A percentile compares a stretch with the other conserved stretches of the same genome.
phyloP scores from a whole-genome alignment of 2,888 invertebrate species.

The Acanthosepion lycidas region DNA sequence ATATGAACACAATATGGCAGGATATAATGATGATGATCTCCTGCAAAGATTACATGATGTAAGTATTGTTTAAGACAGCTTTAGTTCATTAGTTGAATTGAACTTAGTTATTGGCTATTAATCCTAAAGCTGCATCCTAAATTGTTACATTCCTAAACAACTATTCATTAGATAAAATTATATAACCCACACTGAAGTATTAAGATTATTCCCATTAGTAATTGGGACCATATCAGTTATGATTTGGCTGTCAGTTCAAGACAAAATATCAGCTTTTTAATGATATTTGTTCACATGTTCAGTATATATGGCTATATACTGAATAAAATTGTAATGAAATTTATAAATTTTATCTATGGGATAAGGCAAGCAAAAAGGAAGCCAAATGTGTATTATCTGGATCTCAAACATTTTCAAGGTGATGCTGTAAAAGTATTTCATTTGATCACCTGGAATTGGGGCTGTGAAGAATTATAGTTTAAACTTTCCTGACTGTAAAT shows the following conservation, averaged over 20 bases:
- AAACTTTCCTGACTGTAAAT: not conserved
- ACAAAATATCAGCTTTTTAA: not conserved
- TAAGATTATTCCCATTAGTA: not conserved
- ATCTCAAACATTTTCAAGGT: not conserved
- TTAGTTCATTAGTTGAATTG: not conserved
- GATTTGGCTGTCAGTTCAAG: not conserved
- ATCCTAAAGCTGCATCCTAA: not conserved
- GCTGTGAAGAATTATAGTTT: not conserved
- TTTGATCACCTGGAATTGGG: too few relatives aligned
- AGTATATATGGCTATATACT: too few relatives aligned
- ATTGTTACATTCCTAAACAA: not conserved
- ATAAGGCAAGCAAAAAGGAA: not conserved
- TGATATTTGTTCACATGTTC: too few relatives aligned
- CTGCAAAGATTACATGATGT: conserved; percentile 40
- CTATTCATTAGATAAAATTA: not conserved
- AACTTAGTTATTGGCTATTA: conserved; percentile 3
- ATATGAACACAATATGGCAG: conserved; percentile 38
- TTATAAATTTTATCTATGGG: too few relatives aligned
- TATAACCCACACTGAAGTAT: not conserved
- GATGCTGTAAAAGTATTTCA: not conserved
- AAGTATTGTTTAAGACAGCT: conserved; percentile 44
- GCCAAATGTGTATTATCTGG: not conserved
- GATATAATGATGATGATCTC: conserved; percentile 41
- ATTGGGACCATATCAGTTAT: not conserved
- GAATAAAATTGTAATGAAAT: too few relatives aligned